Evolutionary conservation across 2,888 invertebrate genomes (phyloP).

Genomic region (Tetheella fluctuosa): DNA sequence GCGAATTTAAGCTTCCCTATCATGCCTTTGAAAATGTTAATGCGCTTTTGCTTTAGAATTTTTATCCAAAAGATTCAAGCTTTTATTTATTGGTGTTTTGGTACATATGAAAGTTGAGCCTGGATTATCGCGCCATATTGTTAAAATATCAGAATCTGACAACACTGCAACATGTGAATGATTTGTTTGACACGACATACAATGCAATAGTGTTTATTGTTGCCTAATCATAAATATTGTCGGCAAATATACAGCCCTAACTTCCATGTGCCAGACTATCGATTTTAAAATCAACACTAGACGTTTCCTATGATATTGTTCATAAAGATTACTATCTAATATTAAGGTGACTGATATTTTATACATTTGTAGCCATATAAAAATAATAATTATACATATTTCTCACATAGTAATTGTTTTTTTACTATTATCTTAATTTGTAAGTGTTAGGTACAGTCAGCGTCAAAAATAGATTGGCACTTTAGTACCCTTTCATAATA

Average conservation of each 20-base stretch:
- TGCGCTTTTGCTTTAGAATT: background rate
- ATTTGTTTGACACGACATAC: too few relatives aligned
- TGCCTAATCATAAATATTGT: too few relatives aligned
- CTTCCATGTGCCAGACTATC: background rate
- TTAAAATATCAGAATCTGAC: background rate
- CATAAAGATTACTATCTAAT: slow-evolving; percentile 23
- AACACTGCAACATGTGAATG: too few relatives aligned
- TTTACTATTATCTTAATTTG: slow-evolving; percentile 8
- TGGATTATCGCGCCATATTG: background rate
- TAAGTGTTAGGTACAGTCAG: too few relatives aligned
- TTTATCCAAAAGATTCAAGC: background rate
- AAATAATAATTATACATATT: slow-evolving; percentile 22
- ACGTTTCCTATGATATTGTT: slow-evolving; percentile 4
- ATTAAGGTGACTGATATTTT: slow-evolving; percentile 76
- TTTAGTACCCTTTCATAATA: too few relatives aligned
- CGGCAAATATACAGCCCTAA: background rate
- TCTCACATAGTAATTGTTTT: slow-evolving; percentile 9
- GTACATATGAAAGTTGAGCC: background rate
- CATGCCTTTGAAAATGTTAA: background rate
- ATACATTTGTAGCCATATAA: slow-evolving; percentile 63
- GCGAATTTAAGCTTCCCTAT: background rate
- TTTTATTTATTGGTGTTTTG: background rate
- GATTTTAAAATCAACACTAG: background rate
- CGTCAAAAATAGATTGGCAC: too few relatives aligned
- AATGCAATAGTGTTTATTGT: background rate